Percentiles rank a stretch among this genome's conserved stretches.
Evolutionary conservation across 1,140 invertebrate species (phyloP).

Genomic region (Patella vulgata): DNA sequence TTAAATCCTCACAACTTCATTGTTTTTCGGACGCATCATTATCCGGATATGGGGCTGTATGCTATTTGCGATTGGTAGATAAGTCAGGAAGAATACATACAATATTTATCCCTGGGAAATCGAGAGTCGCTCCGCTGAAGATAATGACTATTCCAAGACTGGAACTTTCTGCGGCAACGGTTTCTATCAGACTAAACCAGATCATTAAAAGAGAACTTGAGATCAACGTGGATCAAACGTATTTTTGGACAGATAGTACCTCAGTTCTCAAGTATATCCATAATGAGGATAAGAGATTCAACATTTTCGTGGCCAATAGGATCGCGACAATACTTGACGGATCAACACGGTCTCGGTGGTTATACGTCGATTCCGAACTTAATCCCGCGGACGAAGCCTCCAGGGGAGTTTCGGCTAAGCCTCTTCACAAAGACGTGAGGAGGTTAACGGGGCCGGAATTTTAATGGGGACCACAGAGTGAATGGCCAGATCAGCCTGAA

Average conservation of each 20-base stretch:
- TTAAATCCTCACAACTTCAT: not conserved
- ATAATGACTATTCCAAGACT: constrained; percentile 65
- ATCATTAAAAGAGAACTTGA: constrained; percentile 20
- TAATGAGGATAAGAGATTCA: constrained; percentile 21
- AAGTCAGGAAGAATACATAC: too few species aligned
- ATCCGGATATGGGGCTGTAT: constrained; percentile 9
- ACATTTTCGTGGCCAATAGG: constrained; percentile 32
- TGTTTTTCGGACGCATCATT: constrained; percentile 7
- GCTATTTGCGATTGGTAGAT: constrained; percentile 19
- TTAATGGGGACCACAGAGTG: constrained; percentile 5
- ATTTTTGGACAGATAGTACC: constrained; percentile 32
- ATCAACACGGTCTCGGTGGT: constrained; percentile 16
- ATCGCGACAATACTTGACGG: constrained; percentile 21
- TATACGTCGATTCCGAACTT: constrained; percentile 17
- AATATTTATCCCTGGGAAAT: constrained; percentile 61
- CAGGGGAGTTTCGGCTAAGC: constrained; percentile 4
- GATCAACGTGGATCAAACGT: not conserved
- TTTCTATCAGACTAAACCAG: constrained; percentile 37
- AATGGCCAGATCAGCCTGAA: constrained; percentile 16
- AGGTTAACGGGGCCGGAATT: constrained; percentile 31
- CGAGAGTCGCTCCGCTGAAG: constrained; percentile 46
- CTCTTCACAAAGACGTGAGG: constrained; percentile 6
- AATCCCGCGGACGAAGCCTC: too few species aligned
- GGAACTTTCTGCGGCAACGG: constrained; percentile 66
- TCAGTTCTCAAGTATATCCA: constrained; percentile 22